phyloP scores from a whole-genome alignment of 2,797 vertebrate genomes.

The Coregonus ussuriensis region DNA sequence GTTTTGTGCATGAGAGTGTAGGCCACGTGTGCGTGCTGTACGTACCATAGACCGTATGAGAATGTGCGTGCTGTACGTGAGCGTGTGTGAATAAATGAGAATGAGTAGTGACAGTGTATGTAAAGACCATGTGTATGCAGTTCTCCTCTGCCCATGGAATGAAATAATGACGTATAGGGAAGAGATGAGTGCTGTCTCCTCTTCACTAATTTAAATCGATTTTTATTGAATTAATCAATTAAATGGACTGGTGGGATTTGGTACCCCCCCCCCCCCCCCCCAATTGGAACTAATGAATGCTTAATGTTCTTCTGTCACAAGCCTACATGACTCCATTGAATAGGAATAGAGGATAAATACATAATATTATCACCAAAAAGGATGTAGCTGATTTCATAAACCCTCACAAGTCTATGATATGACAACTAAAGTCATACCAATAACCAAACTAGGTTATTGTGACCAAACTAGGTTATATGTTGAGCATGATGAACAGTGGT shows the following conservation, averaged over 20 bases:
- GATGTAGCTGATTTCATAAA: too few relatives aligned
- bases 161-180: not conserved
- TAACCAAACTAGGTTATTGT: too few relatives aligned
- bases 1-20: not conserved
- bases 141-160: not conserved
- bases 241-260: not conserved
- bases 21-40: not conserved
- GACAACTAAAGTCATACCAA: too few relatives aligned
- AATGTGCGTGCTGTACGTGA: not conserved
- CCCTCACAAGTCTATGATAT: too few relatives aligned
- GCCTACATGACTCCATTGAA: not conserved
- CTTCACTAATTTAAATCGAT: not conserved
- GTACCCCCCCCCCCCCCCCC: not conserved
- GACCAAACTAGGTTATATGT: not conserved
- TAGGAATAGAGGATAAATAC: not conserved
- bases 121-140: not conserved
- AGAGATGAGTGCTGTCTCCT: not conserved
- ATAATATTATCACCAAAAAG: not conserved
- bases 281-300: not conserved
- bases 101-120: not conserved
- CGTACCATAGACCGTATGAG: not conserved
- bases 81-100: not conserved
- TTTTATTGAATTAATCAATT: not conserved
- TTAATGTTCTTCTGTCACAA: not conserved
- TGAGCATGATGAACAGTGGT: not conserved